These are phyloP conservation scores for Clarias laeviceps DNA, from an alignment of 2,797 vertebrate genomes.

Conservation along the genomic window DNA sequence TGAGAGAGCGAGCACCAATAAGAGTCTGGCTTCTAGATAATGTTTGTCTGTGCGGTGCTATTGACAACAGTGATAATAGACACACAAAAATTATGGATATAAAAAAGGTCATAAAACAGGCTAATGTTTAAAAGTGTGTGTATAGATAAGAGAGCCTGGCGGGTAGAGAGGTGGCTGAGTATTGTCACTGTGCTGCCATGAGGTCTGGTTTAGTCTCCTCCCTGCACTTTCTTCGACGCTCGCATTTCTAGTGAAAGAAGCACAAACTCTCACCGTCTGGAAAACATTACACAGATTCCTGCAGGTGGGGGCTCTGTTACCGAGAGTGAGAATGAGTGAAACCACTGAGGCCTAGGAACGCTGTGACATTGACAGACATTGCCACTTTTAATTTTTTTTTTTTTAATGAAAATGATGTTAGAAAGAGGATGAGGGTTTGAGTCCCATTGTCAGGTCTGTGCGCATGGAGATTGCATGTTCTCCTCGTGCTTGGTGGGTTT, in stretches of 20 bases:
- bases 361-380: background rate
- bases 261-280: slow-evolving; percentile 64
- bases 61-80: slow-evolving; percentile 26
- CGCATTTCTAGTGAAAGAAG: slow-evolving; percentile 27
- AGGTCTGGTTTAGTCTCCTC: slow-evolving; percentile 20
- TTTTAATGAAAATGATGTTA: background rate
- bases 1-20: background rate
- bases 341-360: slow-evolving; percentile 5
- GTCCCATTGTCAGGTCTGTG: too few relatives aligned
- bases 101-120: background rate
- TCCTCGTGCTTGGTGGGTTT: too few relatives aligned
- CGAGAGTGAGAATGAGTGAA: slow-evolving; percentile 35
- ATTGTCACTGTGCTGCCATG: background rate
- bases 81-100: background rate
- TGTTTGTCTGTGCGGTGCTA: slow-evolving; percentile 30
- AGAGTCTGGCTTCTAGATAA: slow-evolving; percentile 13
- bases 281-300: slow-evolving; percentile 75
- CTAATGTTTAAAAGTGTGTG: slow-evolving; percentile 12
- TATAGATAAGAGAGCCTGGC: background rate
- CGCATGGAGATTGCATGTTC: too few relatives aligned
- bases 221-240: slow-evolving; percentile 41
- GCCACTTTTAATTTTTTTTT: background rate
- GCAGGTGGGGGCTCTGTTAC: slow-evolving; percentile 63
- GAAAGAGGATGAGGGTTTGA: too few relatives aligned
- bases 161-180: background rate